phyloP scores from a whole-genome alignment of 2,797 vertebrate genomes.

The Podarcis siculus region DNA sequence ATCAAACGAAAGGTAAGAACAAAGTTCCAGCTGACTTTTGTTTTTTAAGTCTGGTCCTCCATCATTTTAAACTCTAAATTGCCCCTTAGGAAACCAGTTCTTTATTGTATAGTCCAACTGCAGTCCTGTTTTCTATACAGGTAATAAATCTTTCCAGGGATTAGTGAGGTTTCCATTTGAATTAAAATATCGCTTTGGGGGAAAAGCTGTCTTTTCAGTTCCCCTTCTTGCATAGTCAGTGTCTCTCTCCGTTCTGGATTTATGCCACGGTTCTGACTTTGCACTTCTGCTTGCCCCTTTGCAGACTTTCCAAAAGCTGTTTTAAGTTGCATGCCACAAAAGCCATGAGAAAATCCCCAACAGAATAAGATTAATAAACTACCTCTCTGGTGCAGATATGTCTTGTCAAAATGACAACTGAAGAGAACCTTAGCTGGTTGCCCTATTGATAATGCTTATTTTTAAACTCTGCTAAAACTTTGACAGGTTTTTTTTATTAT shows the following conservation, averaged over 20 bases:
- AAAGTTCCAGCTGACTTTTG: conserved; percentile 61
- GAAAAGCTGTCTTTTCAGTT: background rate
- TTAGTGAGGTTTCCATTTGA: conserved; percentile 65
- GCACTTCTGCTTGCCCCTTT: background rate
- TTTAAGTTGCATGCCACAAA: background rate
- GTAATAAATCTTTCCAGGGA: conserved; percentile 57
- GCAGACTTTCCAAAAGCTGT: conserved; percentile 3
- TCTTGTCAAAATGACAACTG: conserved; percentile 1
- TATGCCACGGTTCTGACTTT: background rate
- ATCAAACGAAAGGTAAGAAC: conserved; percentile 56
- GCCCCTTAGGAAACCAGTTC: conserved; percentile 55
- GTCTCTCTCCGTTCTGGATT: conserved; percentile 3
- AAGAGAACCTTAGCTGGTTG: background rate
- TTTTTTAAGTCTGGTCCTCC: conserved; percentile 56
- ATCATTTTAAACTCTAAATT: conserved; percentile 64
- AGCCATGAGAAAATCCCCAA: background rate
- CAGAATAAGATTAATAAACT: background rate
- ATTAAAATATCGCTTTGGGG: conserved; percentile 65
- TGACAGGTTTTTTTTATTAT: background rate
- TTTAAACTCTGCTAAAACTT: background rate
- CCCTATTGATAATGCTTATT: background rate
- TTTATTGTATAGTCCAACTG: conserved; percentile 56
- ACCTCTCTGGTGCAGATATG: background rate
- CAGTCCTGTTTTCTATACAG: conserved; percentile 62
- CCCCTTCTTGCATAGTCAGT: conserved; percentile 4